Base-by-base conservation (phyloP, 2,888 invertebrate species). In the Morpho achilles region DNA sequence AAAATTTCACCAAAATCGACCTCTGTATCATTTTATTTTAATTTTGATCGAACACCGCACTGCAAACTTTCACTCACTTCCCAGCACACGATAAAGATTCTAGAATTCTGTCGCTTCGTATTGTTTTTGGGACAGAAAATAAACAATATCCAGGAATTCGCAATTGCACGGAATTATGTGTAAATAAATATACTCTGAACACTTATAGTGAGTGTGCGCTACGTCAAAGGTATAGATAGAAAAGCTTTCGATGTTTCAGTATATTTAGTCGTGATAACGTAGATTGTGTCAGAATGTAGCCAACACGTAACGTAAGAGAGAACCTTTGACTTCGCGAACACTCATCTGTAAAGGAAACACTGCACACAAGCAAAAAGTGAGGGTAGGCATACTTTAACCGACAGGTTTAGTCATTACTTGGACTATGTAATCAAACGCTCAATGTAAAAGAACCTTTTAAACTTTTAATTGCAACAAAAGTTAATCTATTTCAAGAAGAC, bases 401-500 rank as follows among this genome's bases (percentile, higher is more conserved):
- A 59, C 59, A 62, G 60, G 45, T 61, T 60, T 55, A 54, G 56
- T 22, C 57, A 50, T 56, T 53, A 56, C 60, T 65, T 59, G 65
- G 67, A 69, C 63, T 67, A 57, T 69, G 65, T 71, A 70, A 70
- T 64, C 69, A 68, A 67, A 75, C 75, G 80, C 80, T 84, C 82
- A 82, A 80, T 76, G 67, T 67, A 62, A 63, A 72, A 76, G 69
- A 76, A 82, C 80, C 82, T 82, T 82, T 82, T 76, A 81, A 83
- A 84, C 80, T 83, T 84, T 84, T 85, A 82, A 84, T 82, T 86
- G 88, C 88, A 87, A 79, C 80, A 79, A 70, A 67, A 69, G 73
- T 68, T 71, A 69, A 67, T 49, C 10, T 43, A 50, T 32, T 32
- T 32, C 51, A 64, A 70, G 70, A 70, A 65, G 69, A 69, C 69